These are phyloP conservation scores for Nestor notabilis DNA, from an alignment of 2,113 vertebrate species.

Conservation along the genomic window DNA sequence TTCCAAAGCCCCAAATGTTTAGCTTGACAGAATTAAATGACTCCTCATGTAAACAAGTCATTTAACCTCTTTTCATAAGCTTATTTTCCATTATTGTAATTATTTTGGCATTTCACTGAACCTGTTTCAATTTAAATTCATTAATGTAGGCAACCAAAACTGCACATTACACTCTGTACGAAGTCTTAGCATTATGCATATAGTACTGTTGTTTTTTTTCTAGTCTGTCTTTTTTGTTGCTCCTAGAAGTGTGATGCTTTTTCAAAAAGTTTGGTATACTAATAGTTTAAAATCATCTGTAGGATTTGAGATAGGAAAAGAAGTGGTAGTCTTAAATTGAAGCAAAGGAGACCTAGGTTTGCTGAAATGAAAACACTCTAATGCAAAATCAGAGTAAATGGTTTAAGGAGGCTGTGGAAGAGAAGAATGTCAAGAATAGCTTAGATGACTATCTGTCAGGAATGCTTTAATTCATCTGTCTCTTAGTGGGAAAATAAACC, in stretches of 20 bases:
- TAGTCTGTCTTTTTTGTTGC: neutral
- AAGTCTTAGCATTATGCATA: neutral
- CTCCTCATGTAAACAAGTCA: constrained; percentile 7
- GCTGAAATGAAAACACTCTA: neutral
- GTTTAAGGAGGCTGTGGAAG: neutral
- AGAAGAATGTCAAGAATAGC: neutral
- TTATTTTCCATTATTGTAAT: constrained; percentile 21
- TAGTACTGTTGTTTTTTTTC: neutral
- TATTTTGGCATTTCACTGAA: constrained; percentile 30
- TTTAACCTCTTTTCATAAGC: neutral
- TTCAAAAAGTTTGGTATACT: neutral
- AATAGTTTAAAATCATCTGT: neutral
- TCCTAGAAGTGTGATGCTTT: neutral
- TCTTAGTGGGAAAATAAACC: neutral
- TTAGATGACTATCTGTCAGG: neutral
- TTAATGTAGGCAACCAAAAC: neutral
- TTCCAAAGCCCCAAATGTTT: neutral
- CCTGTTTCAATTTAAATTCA: neutral
- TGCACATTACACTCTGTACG: neutral
- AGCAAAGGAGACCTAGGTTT: neutral
- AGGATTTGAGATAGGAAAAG: neutral
- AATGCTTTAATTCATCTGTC: neutral
- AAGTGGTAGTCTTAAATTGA: neutral
- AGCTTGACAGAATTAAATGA: constrained; percentile 9
- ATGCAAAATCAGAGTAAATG: neutral